A percentile compares a stretch with the other conserved stretches of the same genome.
These are phyloP conservation scores for Betta splendens DNA, from an alignment of 2,797 vertebrate species.

Conservation along the genomic window DNA sequence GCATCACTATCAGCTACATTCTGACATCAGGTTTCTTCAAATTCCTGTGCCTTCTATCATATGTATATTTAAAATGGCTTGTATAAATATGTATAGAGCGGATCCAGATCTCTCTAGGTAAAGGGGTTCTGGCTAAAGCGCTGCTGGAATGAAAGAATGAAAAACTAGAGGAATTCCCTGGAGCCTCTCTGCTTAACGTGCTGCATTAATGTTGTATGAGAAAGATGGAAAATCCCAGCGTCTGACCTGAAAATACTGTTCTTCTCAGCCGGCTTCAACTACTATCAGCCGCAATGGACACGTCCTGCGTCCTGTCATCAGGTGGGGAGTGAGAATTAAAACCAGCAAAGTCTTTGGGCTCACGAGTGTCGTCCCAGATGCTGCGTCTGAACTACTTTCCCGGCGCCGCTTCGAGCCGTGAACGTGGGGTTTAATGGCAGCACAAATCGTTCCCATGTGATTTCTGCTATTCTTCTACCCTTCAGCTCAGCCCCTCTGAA, in stretches of 20 bases:
- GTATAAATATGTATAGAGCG: constrained; percentile 4
- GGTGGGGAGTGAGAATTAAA: not conserved
- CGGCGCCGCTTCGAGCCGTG: not conserved
- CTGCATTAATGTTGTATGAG: constrained; percentile 42
- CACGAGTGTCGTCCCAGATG: not conserved
- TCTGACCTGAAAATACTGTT: constrained; percentile 27
- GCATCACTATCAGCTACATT: not conserved
- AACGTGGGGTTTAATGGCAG: not conserved
- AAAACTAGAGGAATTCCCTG: constrained; percentile 4
- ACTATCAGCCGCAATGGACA: constrained; percentile 1
- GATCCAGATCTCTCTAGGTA: constrained; percentile 12
- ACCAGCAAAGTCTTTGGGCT: not conserved
- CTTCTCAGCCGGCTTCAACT: constrained; percentile 12
- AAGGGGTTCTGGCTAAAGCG: not conserved
- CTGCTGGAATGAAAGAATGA: not conserved
- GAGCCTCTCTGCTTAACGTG: constrained; percentile 19
- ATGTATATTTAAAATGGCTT: not conserved
- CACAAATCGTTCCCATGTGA: not conserved
- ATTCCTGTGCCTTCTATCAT: not conserved
- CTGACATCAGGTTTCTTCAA: not conserved
- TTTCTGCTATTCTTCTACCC: not conserved
- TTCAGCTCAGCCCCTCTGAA: not conserved
- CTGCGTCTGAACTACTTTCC: not conserved
- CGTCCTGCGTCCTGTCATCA: not conserved
- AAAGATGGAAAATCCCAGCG: constrained; percentile 23